Percentiles rank a stretch among this genome's conserved stretches.
These are phyloP conservation scores for Myopa tessellatipennis DNA, from an alignment of 2,888 invertebrate genomes.

Conservation along the genomic window DNA sequence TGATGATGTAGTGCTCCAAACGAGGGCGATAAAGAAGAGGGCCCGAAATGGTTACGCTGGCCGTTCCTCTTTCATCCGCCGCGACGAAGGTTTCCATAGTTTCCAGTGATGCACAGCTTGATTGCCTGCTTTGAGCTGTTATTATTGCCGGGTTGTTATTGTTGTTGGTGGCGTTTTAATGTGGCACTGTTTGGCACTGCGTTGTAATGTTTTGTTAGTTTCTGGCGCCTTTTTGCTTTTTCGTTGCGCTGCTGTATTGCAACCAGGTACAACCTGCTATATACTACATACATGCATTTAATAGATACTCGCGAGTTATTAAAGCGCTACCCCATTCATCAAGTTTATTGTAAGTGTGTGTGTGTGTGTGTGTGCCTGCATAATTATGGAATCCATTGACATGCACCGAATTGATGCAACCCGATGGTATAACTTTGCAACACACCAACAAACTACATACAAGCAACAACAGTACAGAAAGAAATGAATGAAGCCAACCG, in stretches of 20 bases:
- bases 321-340: not conserved
- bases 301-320: slow-evolving; percentile 1
- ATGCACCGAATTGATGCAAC: slow-evolving; percentile 29
- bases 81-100: too few species aligned
- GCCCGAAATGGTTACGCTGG: too few species aligned
- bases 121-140: not conserved
- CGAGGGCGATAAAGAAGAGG: too few species aligned
- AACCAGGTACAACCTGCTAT: not conserved
- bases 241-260: not conserved
- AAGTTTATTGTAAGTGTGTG: not conserved
- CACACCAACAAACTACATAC: not conserved
- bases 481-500: slow-evolving; percentile 33
- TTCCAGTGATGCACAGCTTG: not conserved
- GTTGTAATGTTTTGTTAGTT: not conserved
- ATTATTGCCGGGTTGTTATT: not conserved
- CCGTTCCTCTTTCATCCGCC: too few species aligned
- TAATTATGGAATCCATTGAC: slow-evolving; percentile 17
- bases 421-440: not conserved
- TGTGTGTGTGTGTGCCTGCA: slow-evolving; percentile 3
- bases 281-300: not conserved
- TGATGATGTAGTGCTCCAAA: too few species aligned
- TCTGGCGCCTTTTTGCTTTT: not conserved
- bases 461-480: not conserved
- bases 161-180: slow-evolving; percentile 9
- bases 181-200: slow-evolving; percentile 20